A percentile compares a stretch with the other conserved stretches of the same genome.
Conservation (phyloP, 2,797 vertebrate species). For the Tragelaphus eurycerus region DNA sequence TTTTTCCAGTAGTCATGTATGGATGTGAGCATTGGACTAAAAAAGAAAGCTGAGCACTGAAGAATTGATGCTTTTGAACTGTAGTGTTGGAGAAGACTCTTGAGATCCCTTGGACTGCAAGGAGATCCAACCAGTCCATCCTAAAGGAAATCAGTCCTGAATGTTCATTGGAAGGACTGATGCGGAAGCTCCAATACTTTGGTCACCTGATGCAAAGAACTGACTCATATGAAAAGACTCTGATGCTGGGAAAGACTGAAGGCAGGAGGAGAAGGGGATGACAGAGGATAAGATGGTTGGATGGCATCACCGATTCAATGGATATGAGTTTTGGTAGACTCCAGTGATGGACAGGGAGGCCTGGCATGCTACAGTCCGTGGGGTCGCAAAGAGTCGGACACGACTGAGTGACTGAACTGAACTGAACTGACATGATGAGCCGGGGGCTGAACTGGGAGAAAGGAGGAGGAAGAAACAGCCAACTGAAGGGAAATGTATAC, state of each 20-base stretch:
- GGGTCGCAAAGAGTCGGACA: neutral
- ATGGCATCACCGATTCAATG: neutral
- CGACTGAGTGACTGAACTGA: neutral
- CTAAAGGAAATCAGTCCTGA: neutral
- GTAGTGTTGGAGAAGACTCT: neutral
- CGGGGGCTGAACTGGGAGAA: neutral
- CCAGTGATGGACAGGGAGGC: neutral
- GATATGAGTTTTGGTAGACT: neutral
- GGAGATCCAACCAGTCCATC: neutral
- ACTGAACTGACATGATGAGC: neutral
- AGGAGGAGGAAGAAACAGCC: neutral
- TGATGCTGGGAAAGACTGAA: neutral
- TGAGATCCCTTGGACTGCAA: neutral
- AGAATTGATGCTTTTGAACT: neutral
- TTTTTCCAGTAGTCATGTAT: neutral
- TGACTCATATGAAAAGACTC: neutral
- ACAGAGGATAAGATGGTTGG: neutral
- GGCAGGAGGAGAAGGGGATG: neutral
- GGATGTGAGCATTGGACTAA: neutral
- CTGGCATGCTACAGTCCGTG: neutral
- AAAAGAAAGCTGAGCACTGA: neutral
- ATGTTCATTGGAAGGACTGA: neutral
- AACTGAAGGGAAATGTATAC: neutral
- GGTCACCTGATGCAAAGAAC: neutral
- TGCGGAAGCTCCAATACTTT: neutral